Base-by-base conservation (phyloP, 1,140 invertebrate genomes). In the Atta cephalotes region DNA sequence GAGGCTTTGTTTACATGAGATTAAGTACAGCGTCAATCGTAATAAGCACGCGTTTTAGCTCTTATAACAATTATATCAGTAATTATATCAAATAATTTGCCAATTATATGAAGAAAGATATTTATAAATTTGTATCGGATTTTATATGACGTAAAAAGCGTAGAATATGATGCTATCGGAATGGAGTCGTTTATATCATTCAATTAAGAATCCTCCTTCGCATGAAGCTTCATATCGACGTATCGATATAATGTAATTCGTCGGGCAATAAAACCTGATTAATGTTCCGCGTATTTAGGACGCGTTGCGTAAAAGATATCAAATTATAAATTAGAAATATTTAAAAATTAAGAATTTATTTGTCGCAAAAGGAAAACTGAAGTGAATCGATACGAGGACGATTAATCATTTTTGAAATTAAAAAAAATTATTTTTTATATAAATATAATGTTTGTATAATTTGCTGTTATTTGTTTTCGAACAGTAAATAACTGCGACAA, bases 201-300 rank as follows among this genome's bases (percentile, higher is more conserved):
- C 80, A 84, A 85, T 85, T 79, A 79, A 66, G 71, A 66, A 79
- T 56, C 68, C 53, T 65, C 85, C 39, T 65, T 68, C 51, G 21
- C 10, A 58, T 21, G 18, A 16, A 12, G 21, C 31, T 39, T 21
- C 35, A 18, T 70, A 68, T 86, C 6, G 85, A 82, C 78, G 39
- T 70, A 68, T 60, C 78, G 66, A 86, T 70, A 82, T 49, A 82
- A 68, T 35, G 63, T 39, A 86, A 86, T 86, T 86, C 12, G 28
- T 58, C 51, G 35, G 14, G 21, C 45, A 86, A 86, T 82, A 7
- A 68, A 81, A 81, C 65, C 53, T 56, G 49, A 85, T 85, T 66
- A 85, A 49, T 31, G 60, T 49, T 77, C n/a, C 1, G 28, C n/a
- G 72, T 56, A 66, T 65, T 53, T 79, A 6, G 12, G 25, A 35